Evolutionary conservation across 2,113 vertebrate genomes (phyloP).

Genomic region (Pomatorhinus ruficollis): DNA sequence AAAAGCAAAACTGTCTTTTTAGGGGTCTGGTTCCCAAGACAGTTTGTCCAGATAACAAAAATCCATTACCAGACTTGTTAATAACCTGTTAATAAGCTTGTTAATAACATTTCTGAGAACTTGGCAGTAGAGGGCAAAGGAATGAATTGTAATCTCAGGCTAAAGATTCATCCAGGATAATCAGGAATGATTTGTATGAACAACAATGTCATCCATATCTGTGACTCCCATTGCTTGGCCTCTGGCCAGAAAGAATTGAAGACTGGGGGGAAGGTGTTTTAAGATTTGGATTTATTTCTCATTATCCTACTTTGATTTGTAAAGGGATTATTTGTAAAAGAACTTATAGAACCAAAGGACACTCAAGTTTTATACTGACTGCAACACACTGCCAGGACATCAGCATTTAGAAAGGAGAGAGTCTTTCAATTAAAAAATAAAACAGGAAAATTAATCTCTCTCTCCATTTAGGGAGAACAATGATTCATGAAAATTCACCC

Average conservation of each 20-base stretch:
- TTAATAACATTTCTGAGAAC: not conserved
- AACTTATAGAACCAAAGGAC: not conserved
- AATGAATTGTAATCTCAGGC: not conserved
- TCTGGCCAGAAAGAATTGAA: not conserved
- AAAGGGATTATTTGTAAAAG: not conserved
- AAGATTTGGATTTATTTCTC: not conserved
- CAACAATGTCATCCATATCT: not conserved
- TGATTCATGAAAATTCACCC: conserved; percentile 16
- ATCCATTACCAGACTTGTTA: not conserved
- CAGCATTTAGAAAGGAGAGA: not conserved
- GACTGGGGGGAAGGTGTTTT: not conserved
- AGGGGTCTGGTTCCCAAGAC: not conserved
- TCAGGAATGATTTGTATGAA: not conserved
- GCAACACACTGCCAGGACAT: not conserved
- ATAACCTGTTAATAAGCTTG: not conserved
- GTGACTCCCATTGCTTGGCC: not conserved
- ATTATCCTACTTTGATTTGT: not conserved
- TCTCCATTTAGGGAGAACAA: not conserved
- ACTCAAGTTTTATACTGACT: not conserved
- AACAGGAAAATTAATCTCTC: not conserved
- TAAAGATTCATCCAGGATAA: not conserved
- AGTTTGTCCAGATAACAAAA: not conserved
- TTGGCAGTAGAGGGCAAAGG: not conserved
- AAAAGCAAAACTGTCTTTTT: not conserved
- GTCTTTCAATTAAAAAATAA: not conserved